Evolutionary conservation across 2,797 vertebrate genomes (phyloP), one percentile per base, ranked within the genome.

Genomic region (Sebastes paucispinis): DNA sequence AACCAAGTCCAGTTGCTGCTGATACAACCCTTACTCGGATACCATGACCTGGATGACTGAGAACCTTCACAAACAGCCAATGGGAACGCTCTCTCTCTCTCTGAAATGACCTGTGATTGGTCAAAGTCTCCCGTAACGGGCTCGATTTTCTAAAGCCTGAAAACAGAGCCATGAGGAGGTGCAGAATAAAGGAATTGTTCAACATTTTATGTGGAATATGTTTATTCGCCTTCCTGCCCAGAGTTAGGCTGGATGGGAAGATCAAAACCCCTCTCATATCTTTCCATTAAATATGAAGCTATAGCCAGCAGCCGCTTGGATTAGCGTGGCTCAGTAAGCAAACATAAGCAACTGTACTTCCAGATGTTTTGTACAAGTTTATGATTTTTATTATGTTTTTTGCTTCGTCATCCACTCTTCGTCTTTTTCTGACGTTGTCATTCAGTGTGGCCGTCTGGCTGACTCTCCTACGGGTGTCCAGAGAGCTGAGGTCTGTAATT

Each of bases 401-500:
- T 54, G 70, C 66, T 73, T 62, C 25, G 59, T 89, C 79, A 84
- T 78, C 31, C 57, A 13, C 47, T 47, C 24, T 5, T 71, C 14
- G 20, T n/a, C 8, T 22, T 52, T 81, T 82, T 81, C 57, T 79
- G 77, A 73, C 63, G 22, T 58, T 73, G 73, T 84, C 79, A 57
- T 73, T 25, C 6, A 1, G 13, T 54, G 66, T 39, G 39, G 68
- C 62, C 14, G 69, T 59, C 77, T 29, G 59, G 50, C 62, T 73
- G 72, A n/a, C 88, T 85, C 69, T 82, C 69, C 69, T 24, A 27
- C 4, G 25, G 80, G 81, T 89, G 85, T 69, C 71, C 70, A 9
- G 55, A 73, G 60, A 69, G 16, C 47, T 39, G 57, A 83, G 84
- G 32, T 79, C 88, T 92, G 75, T 91, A 91, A 91, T 93, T 88